These are phyloP conservation scores for Campopleginae sp. DNA, from an alignment of 2,888 invertebrate species.

Conservation along the genomic window DNA sequence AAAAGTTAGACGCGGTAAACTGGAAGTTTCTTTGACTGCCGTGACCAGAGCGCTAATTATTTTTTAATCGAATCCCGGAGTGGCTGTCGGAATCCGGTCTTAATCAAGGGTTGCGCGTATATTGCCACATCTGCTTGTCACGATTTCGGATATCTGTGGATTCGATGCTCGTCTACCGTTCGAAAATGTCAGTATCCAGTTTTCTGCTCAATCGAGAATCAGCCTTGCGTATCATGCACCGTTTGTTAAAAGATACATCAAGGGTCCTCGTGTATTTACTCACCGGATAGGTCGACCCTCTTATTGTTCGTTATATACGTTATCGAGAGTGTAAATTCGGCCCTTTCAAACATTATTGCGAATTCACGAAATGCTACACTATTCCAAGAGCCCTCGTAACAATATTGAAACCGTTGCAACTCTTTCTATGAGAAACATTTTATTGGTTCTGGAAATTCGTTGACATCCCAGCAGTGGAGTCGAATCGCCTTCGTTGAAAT, in stretches of 20 bases:
- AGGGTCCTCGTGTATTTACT: slow-evolving; percentile 45
- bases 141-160: slow-evolving; percentile 4
- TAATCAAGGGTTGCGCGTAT: slow-evolving; percentile 78
- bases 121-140: slow-evolving; percentile 78
- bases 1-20: slow-evolving; percentile 26
- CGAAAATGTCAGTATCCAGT: background rate
- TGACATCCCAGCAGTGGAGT: slow-evolving; percentile 38
- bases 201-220: slow-evolving; percentile 35
- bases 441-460: background rate
- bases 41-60: slow-evolving; percentile 66
- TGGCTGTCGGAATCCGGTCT: slow-evolving; percentile 76
- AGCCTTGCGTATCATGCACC: slow-evolving; percentile 15
- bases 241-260: slow-evolving; percentile 32
- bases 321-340: slow-evolving; percentile 4
- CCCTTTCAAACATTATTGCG: slow-evolving; percentile 44
- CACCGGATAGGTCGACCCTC: slow-evolving; percentile 41
- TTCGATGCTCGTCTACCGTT: slow-evolving; percentile 3
- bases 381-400: slow-evolving; percentile 24
- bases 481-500: slow-evolving; percentile 11
- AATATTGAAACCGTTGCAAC: slow-evolving; percentile 11
- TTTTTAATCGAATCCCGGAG: slow-evolving; percentile 81
- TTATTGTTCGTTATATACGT: slow-evolving; percentile 42
- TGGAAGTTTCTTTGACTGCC: slow-evolving; percentile 49
- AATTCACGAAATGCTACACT: slow-evolving; percentile 19
- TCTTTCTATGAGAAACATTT: background rate